Evolutionary conservation across 1,140 invertebrate species (phyloP).

Genomic region (Liolophura sinensis): DNA sequence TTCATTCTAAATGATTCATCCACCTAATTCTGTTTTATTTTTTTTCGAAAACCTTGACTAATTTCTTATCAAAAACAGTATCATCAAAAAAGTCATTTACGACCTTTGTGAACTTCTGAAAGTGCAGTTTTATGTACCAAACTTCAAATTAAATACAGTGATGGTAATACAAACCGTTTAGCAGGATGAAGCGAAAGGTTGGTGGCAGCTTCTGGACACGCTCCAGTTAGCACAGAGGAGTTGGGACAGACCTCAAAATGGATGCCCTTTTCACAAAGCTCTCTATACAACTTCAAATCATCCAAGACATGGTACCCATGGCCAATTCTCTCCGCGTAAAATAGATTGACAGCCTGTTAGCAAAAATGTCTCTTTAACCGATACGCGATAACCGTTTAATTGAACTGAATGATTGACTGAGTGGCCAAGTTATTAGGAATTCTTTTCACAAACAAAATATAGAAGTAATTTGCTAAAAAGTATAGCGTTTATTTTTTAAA

Average conservation of each 20-base stretch:
- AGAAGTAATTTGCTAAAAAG: not conserved
- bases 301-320: conserved; percentile 67
- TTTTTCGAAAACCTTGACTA: not conserved
- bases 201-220: conserved; percentile 43
- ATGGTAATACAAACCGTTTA: conserved; percentile 17
- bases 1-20: too few species aligned
- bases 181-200: conserved; percentile 52
- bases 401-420: not conserved
- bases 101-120: not conserved
- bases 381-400: not conserved
- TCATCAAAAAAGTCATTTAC: not conserved
- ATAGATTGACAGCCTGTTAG: conserved; percentile 60
- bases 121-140: not conserved
- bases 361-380: not conserved
- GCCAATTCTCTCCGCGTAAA: conserved; percentile 65
- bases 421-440: not conserved
- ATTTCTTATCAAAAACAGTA: not conserved
- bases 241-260: conserved; percentile 63
- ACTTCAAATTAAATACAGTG: not conserved
- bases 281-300: conserved; percentile 60
- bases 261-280: conserved; percentile 47
- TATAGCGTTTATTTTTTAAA: too few species aligned
- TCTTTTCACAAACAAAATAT: not conserved
- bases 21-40: too few species aligned
- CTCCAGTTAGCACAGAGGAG: conserved; percentile 65